Evolutionary conservation across 37 sponge, comb jelly and placozoan genomes (phyloP).

Genomic region (Eunapius fragilis): DNA sequence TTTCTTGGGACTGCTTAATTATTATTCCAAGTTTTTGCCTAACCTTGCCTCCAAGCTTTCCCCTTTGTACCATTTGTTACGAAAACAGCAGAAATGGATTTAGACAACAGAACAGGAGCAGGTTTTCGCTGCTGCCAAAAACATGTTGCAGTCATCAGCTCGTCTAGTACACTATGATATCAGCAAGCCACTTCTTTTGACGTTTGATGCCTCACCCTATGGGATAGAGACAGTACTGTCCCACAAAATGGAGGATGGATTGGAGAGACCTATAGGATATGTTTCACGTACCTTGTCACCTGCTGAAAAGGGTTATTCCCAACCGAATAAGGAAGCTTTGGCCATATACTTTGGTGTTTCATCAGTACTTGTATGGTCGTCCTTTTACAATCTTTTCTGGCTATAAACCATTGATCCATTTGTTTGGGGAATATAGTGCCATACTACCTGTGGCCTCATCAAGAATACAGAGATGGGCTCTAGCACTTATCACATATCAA

Average conservation of each 20-base stretch:
- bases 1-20: constrained; percentile 1
- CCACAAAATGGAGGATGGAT: background rate
- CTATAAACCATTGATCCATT: too few species aligned
- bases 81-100: background rate
- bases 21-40: background rate
- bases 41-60: constrained; percentile 1
- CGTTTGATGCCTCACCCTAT: constrained; percentile 1
- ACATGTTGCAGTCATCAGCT: background rate
- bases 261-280: background rate
- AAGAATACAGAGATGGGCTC: too few species aligned
- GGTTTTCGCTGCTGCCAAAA: background rate
- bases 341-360: too few species aligned
- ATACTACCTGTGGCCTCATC: too few species aligned
- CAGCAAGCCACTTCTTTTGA: background rate
- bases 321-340: too few species aligned
- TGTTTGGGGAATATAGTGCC: too few species aligned
- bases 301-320: too few species aligned
- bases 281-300: too few species aligned
- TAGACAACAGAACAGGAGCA: background rate
- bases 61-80: background rate
- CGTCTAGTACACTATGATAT: background rate
- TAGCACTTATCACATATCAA: too few species aligned
- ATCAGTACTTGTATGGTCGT: too few species aligned
- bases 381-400: too few species aligned
- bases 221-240: background rate